Evolutionary conservation across 2,113 vertebrate genomes (phyloP).

Genomic region (Atractosteus spatula): DNA sequence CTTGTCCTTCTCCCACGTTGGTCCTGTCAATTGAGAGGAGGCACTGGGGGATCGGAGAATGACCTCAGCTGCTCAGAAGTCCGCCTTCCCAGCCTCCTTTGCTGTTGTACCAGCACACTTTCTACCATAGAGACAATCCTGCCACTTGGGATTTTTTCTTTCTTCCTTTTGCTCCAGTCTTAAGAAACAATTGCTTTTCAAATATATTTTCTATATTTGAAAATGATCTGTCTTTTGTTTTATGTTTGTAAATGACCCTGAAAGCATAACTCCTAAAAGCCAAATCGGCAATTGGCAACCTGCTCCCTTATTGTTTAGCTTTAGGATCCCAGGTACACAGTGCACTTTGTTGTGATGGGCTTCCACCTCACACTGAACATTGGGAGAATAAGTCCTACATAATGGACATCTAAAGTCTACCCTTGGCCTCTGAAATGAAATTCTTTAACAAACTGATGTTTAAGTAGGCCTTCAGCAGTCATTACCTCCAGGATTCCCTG

Average conservation of each 20-base stretch:
- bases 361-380: conserved; percentile 30
- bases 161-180: neutral
- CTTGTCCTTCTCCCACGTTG: conserved; percentile 4
- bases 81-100: neutral
- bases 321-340: conserved; percentile 29
- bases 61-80: neutral
- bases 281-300: conserved; percentile 18
- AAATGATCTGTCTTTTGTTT: neutral
- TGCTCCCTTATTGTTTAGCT: conserved; percentile 27
- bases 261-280: neutral
- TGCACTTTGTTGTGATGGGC: conserved; percentile 35
- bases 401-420: conserved; percentile 29
- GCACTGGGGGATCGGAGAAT: neutral
- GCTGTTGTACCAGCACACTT: conserved; percentile 4
- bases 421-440: conserved; percentile 24
- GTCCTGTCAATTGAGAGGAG: conserved; percentile 13
- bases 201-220: neutral
- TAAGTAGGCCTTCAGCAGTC: neutral
- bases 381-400: conserved; percentile 11
- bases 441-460: conserved; percentile 26
- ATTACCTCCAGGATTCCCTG: neutral
- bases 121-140: conserved; percentile 12
- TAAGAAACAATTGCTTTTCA: too few species aligned
- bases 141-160: neutral
- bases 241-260: too few species aligned